Conservation (phyloP, 2,888 invertebrate species). For the Syrphus vitripennis region DNA sequence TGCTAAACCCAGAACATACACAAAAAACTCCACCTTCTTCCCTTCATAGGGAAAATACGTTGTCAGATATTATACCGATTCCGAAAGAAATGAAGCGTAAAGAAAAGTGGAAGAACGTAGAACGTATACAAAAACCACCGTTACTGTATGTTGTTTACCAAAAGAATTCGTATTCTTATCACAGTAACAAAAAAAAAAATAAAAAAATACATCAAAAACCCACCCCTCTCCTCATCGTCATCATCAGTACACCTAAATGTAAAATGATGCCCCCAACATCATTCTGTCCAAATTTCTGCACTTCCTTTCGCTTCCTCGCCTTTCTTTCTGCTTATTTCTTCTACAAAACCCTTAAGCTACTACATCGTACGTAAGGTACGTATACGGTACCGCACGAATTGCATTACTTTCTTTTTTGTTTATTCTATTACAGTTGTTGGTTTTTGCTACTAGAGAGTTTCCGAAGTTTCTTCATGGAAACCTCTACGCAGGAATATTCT, state of each 20-base stretch:
- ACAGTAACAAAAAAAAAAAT: slow-evolving; percentile 12
- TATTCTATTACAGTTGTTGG: slow-evolving; percentile 58
- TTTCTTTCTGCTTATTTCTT: slow-evolving; percentile 1
- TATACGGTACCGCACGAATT: slow-evolving; percentile 10
- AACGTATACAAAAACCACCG: slow-evolving; percentile 23
- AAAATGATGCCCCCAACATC: slow-evolving; percentile 46
- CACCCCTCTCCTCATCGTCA: not conserved
- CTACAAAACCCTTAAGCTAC: slow-evolving; percentile 30
- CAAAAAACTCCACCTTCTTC: not conserved
- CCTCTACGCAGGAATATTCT: not conserved
- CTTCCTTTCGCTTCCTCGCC: slow-evolving; percentile 31
- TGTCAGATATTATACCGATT: not conserved
- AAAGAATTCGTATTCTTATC: slow-evolving; percentile 65
- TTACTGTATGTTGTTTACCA: not conserved
- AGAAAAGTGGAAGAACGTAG: slow-evolving; percentile 8
- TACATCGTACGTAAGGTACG: not conserved
- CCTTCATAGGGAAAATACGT: not conserved
- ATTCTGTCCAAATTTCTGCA: slow-evolving; percentile 8
- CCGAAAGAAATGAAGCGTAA: not conserved
- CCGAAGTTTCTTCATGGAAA: slow-evolving; percentile 38
- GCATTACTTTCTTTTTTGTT: slow-evolving; percentile 53
- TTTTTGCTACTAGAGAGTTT: slow-evolving; percentile 7
- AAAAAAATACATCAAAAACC: not conserved
- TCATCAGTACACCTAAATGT: slow-evolving; percentile 12
- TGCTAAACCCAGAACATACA: not conserved